Percentiles rank a stretch among this genome's conserved stretches.
Conservation (phyloP, 1,140 invertebrate species). For the Campoletis sonorensis region DNA sequence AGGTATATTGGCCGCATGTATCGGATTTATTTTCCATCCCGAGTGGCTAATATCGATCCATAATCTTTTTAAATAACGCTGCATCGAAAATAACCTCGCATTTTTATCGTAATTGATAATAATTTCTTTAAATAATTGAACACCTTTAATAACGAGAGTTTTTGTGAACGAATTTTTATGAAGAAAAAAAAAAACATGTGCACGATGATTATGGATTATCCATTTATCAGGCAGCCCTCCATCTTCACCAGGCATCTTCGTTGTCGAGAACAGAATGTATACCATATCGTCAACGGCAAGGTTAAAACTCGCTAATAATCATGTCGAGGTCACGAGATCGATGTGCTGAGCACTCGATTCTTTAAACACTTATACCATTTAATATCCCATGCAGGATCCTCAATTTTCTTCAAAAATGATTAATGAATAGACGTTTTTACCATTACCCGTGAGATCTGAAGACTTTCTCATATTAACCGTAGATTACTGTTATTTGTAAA, state of each 20-base stretch:
- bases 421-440: too few species aligned
- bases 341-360: conserved; percentile 46
- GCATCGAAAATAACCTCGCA: too few species aligned
- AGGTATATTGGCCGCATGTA: too few species aligned
- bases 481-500: too few species aligned
- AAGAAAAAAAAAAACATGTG: neutral
- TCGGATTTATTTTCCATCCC: too few species aligned
- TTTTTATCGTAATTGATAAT: too few species aligned
- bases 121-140: too few species aligned
- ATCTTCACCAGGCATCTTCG: conserved; percentile 36
- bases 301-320: conserved; percentile 31
- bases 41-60: too few species aligned
- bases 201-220: neutral
- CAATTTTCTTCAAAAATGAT: neutral
- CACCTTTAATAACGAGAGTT: too few species aligned
- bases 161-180: neutral
- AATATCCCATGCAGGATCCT: neutral
- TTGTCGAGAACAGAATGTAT: conserved; percentile 9
- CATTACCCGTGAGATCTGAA: too few species aligned
- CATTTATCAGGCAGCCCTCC: conserved; percentile 36
- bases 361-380: neutral
- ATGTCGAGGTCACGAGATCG: conserved; percentile 56
- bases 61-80: too few species aligned
- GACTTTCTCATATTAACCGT: too few species aligned
- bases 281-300: neutral